These are phyloP conservation scores for Beaufortia kweichowensis DNA, from an alignment of 2,113 vertebrate species.

Conservation along the genomic window DNA sequence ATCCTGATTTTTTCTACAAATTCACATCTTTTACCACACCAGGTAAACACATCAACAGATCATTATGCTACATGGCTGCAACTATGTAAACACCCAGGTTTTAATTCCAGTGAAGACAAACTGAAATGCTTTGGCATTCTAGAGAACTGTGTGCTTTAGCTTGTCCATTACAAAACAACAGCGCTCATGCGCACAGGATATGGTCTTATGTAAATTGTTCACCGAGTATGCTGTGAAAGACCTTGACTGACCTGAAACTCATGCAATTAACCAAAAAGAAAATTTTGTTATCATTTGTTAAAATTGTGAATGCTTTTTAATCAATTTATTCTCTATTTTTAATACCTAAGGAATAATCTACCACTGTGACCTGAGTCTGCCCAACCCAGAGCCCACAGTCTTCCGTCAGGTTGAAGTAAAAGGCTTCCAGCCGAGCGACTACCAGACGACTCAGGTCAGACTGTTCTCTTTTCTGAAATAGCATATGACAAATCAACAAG, in stretches of 20 bases:
- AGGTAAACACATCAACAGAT: slow-evolving; percentile 53
- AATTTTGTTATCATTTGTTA: too few species aligned
- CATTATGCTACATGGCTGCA: not conserved
- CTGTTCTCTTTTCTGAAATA: not conserved
- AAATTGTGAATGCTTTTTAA: too few species aligned
- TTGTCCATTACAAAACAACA: too few species aligned
- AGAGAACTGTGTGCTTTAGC: too few species aligned
- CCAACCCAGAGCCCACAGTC: slow-evolving; percentile 65
- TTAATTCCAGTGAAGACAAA: too few species aligned
- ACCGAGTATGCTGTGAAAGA: too few species aligned
- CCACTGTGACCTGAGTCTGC: slow-evolving; percentile 71
- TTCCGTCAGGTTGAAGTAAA: slow-evolving; percentile 75
- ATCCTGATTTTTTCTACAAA: slow-evolving; percentile 76
- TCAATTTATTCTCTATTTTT: not conserved
- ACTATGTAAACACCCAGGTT: not conserved
- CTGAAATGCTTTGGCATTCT: too few species aligned
- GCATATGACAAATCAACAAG: not conserved
- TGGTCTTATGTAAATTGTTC: too few species aligned
- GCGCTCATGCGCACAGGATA: too few species aligned
- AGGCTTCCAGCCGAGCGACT: slow-evolving; percentile 69
- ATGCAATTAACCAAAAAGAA: too few species aligned
- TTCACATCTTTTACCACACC: slow-evolving; percentile 77
- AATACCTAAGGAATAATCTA: slow-evolving; percentile 72
- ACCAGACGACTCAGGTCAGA: slow-evolving; percentile 71
- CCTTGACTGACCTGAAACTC: too few species aligned